phyloP scores from a whole-genome alignment of 2,797 vertebrate species.

The Gouania willdenowi region DNA sequence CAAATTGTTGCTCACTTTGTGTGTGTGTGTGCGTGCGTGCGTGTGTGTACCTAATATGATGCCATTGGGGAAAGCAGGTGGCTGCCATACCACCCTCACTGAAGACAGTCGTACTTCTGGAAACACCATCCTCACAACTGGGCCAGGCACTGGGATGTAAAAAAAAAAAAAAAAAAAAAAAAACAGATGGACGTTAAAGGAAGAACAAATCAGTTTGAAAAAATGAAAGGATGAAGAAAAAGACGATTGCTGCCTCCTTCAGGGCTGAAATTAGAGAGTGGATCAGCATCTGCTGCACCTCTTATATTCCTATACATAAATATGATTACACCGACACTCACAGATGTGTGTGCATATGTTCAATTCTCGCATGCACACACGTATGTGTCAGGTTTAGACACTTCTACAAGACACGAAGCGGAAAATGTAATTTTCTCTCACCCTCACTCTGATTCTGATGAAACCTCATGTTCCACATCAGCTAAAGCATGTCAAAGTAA shows the following conservation, averaged over 20 bases:
- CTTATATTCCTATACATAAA: constrained; percentile 8
- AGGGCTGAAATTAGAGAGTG: not conserved
- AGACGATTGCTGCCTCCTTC: not conserved
- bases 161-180: constrained; percentile 28
- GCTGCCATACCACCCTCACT: constrained; percentile 89
- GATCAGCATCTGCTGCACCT: constrained; percentile 16
- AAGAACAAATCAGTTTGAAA: constrained; percentile 1
- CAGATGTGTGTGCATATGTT: constrained; percentile 6
- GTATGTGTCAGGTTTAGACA: constrained; percentile 7
- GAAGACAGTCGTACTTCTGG: constrained; percentile 89
- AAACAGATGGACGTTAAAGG: constrained; percentile 15
- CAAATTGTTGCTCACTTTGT: constrained; percentile 8
- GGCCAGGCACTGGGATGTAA: constrained; percentile 82
- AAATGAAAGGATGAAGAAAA: constrained; percentile 5
- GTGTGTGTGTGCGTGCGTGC: too few relatives aligned
- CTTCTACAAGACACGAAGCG: constrained; percentile 27
- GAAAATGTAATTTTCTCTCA: constrained; percentile 53
- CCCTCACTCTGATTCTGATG: constrained; percentile 34
- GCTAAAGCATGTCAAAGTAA: constrained; percentile 24
- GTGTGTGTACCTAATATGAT: constrained; percentile 85
- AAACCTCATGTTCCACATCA: constrained; percentile 59
- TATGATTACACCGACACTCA: not conserved
- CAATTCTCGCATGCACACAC: not conserved
- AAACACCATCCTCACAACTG: constrained; percentile 87
- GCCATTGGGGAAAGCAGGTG: constrained; percentile 88